Evolutionary conservation across 2,797 vertebrate genomes (phyloP).

Genomic region (Xiphophorus birchmanni): DNA sequence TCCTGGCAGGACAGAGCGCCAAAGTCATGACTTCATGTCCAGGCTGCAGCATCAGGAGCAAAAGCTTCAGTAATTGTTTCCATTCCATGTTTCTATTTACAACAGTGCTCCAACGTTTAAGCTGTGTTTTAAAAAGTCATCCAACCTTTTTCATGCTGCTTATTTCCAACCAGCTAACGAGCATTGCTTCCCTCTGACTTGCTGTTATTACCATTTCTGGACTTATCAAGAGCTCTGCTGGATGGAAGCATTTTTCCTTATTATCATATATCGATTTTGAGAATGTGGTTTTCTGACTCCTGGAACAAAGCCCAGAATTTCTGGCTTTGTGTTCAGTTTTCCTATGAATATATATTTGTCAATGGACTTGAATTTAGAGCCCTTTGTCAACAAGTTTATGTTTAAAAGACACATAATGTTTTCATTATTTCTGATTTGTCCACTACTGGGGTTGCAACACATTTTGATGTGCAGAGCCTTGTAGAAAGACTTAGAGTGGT

Average conservation of each 20-base stretch:
- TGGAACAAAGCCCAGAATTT: slow-evolving; percentile 12
- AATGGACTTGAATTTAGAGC: slow-evolving; percentile 7
- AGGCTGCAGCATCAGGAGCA: slow-evolving; percentile 3
- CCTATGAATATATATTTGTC: slow-evolving; percentile 17
- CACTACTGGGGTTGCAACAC: not conserved
- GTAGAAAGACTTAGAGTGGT: not conserved
- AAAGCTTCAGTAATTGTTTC: slow-evolving; percentile 4
- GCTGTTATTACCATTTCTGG: slow-evolving; percentile 10
- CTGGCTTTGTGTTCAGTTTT: not conserved
- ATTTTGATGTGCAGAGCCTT: not conserved
- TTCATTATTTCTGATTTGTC: not conserved
- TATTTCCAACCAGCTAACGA: slow-evolving; percentile 4
- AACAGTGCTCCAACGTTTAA: not conserved
- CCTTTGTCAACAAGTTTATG: slow-evolving; percentile 3
- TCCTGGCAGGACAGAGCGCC: slow-evolving; percentile 1
- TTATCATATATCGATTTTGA: slow-evolving; percentile 18
- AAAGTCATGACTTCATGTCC: slow-evolving; percentile 9
- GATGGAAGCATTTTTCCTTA: slow-evolving; percentile 10
- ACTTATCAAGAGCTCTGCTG: not conserved
- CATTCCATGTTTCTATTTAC: not conserved
- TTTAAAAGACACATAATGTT: slow-evolving; percentile 4
- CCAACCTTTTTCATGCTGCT: slow-evolving; percentile 2
- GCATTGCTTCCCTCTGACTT: not conserved
- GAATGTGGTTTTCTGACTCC: slow-evolving; percentile 11
- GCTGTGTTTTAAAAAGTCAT: not conserved